phyloP scores from a whole-genome alignment of 2,113 vertebrate species.

The Meles meles region DNA sequence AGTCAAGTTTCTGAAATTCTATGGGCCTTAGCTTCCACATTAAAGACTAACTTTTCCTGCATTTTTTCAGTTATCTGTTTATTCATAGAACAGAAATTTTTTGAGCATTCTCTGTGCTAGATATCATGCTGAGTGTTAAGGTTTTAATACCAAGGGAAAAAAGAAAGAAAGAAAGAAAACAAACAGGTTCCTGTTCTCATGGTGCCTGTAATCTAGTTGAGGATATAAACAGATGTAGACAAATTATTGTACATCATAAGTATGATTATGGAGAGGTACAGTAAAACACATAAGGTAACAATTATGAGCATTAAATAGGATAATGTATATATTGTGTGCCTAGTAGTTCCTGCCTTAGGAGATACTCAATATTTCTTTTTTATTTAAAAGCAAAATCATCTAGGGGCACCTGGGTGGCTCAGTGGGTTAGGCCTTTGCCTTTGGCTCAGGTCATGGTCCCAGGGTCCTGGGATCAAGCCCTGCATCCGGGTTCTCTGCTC shows the following conservation, averaged over 20 bases:
- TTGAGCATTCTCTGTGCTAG: not conserved
- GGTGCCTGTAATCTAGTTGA: not conserved
- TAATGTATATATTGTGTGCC: not conserved
- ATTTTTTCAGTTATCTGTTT: not conserved
- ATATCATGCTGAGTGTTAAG: not conserved
- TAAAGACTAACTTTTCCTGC: not conserved
- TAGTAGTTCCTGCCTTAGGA: not conserved
- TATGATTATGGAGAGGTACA: not conserved
- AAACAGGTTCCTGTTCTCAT: not conserved
- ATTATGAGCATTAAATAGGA: not conserved
- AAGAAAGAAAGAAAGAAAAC: not conserved
- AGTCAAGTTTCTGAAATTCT: not conserved
- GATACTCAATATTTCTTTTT: not conserved
- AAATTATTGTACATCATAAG: not conserved
- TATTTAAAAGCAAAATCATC: no score
- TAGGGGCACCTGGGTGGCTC: no score
- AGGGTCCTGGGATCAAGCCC: no score
- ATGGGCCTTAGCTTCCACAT: not conserved
- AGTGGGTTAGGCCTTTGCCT: no score
- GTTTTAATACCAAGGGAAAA: not conserved
- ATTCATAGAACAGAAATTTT: not conserved
- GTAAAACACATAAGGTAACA: not conserved
- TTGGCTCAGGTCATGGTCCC: no score
- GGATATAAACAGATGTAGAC: not conserved
- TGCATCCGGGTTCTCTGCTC: no score